These are phyloP conservation scores for Carassius auratus DNA, from an alignment of 2,113 vertebrate genomes.

Conservation along the genomic window DNA sequence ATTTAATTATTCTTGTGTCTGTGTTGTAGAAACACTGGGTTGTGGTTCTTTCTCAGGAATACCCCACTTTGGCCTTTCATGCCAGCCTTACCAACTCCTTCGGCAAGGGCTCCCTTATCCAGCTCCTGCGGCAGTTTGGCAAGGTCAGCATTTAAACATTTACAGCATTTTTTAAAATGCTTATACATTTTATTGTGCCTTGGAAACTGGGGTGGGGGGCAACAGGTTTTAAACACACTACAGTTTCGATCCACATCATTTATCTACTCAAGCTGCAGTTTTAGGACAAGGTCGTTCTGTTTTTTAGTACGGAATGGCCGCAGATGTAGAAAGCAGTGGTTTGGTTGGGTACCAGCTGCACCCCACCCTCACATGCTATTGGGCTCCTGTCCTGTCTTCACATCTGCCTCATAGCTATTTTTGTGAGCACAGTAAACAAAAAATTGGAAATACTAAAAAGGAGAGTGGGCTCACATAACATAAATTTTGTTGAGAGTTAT, in stretches of 20 bases:
- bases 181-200: not conserved
- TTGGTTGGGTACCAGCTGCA: not conserved
- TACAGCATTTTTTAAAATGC: not conserved
- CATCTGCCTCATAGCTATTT: slow-evolving; percentile 49
- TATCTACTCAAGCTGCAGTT: not conserved
- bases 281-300: not conserved
- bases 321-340: not conserved
- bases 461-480: slow-evolving; percentile 21
- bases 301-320: not conserved
- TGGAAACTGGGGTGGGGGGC: not conserved
- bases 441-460: slow-evolving; percentile 51
- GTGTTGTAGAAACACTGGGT: slow-evolving; percentile 92
- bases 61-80: slow-evolving; percentile 95
- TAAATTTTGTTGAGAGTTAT: slow-evolving; percentile 56
- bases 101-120: slow-evolving; percentile 97
- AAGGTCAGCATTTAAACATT: slow-evolving; percentile 80
- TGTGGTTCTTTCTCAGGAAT: slow-evolving; percentile 89
- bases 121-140: slow-evolving; percentile 95
- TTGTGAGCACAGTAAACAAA: slow-evolving; percentile 39
- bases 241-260: not conserved
- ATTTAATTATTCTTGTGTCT: slow-evolving; percentile 25
- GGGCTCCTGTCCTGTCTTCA: slow-evolving; percentile 25
- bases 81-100: slow-evolving; percentile 98
- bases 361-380: slow-evolving; percentile 13
- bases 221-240: not conserved